phyloP scores from a whole-genome alignment of 2,113 vertebrate genomes.

The Neogale vison region DNA sequence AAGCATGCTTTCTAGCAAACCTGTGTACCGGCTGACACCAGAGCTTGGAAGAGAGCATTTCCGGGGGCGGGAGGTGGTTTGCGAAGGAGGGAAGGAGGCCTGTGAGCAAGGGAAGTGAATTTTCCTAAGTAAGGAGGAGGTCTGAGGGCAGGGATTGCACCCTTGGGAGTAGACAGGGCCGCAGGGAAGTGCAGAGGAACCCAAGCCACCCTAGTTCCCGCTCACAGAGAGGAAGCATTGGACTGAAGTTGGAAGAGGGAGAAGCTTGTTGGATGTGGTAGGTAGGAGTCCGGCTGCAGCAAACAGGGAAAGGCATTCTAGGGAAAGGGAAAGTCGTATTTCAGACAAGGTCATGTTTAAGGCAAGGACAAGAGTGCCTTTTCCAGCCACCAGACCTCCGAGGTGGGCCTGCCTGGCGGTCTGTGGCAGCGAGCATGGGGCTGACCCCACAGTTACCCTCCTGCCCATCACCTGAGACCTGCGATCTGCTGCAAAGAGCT shows the following conservation, averaged over 20 bases:
- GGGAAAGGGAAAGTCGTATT: not conserved
- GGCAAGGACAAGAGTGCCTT: not conserved
- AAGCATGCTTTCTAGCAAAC: not conserved
- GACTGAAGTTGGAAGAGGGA: not conserved
- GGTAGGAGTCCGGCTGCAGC: not conserved
- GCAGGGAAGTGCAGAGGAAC: not conserved
- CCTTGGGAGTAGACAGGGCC: not conserved
- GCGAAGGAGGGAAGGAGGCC: not conserved
- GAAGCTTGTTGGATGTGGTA: not conserved
- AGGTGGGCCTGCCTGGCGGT: not conserved
- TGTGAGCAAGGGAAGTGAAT: not conserved
- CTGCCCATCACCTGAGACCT: not conserved
- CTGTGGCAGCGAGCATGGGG: not conserved
- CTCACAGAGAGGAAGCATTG: not conserved
- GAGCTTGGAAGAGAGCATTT: not conserved
- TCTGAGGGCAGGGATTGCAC: too few relatives aligned
- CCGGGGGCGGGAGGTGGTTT: rapidly evolving
- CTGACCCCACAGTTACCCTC: not conserved
- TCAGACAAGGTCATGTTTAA: too few relatives aligned
- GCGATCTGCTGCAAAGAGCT: not conserved
- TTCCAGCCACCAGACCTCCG: not conserved
- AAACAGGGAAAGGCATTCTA: not conserved
- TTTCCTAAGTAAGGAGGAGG: not conserved
- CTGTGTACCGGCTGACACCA: rapidly evolving
- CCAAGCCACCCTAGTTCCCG: not conserved